These are phyloP conservation scores for Catocala sponsa DNA, from an alignment of 2,888 invertebrate genomes.

Conservation along the genomic window DNA sequence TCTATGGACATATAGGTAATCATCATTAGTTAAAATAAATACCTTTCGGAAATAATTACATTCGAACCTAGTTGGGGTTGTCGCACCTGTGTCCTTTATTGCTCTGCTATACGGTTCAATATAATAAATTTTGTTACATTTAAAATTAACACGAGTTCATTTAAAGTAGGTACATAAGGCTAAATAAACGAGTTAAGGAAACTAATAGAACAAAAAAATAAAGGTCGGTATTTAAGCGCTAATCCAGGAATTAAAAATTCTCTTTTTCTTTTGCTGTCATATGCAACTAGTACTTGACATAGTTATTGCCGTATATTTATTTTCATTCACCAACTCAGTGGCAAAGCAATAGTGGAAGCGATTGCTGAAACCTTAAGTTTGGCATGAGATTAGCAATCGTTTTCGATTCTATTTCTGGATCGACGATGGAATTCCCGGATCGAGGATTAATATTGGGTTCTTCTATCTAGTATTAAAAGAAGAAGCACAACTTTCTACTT, in stretches of 20 bases:
- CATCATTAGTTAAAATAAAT: constrained; percentile 38
- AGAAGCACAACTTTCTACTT: too few species aligned
- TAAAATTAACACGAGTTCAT: constrained; percentile 24
- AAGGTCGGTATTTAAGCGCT: neutral
- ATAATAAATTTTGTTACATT: constrained; percentile 19
- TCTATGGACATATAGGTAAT: constrained; percentile 17
- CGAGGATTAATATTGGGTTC: too few species aligned
- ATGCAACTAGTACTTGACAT: neutral
- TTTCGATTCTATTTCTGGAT: too few species aligned
- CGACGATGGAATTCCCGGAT: too few species aligned
- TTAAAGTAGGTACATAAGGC: constrained; percentile 9
- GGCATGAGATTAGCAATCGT: too few species aligned
- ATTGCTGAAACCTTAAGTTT: too few species aligned
- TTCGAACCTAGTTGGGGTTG: constrained; percentile 25
- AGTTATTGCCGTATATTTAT: too few species aligned
- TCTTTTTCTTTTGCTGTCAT: constrained; percentile 3
- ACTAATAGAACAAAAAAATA: neutral
- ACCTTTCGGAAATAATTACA: constrained; percentile 37
- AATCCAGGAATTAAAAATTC: too few species aligned
- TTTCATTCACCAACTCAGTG: too few species aligned
- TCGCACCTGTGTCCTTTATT: constrained; percentile 45
- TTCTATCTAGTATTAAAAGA: too few species aligned
- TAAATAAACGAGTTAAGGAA: constrained; percentile 9
- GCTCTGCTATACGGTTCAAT: constrained; percentile 20
- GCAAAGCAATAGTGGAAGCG: too few species aligned